Conservation (phyloP, 2,888 invertebrate genomes). For the Amorpha juglandis region DNA sequence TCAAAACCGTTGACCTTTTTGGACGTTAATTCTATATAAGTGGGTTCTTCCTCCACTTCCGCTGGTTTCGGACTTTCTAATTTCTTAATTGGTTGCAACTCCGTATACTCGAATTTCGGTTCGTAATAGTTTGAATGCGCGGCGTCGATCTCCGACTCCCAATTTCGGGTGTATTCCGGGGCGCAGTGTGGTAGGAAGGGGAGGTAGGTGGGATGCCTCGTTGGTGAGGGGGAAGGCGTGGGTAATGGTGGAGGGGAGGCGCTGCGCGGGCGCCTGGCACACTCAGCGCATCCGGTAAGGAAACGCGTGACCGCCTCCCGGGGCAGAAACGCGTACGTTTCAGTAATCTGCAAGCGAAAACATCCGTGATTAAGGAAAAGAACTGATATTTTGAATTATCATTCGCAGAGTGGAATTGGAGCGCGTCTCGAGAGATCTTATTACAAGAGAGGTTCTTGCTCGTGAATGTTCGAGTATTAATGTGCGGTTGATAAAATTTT, state of each 20-base stretch:
- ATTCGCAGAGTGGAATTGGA: constrained; percentile 36
- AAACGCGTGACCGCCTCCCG: constrained; percentile 98
- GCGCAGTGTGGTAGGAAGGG: constrained; percentile 75
- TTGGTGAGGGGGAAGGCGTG: constrained; percentile 78
- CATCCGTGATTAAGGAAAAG: constrained; percentile 50
- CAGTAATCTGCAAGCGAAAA: constrained; percentile 92
- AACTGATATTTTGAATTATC: constrained; percentile 36
- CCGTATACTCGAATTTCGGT: constrained; percentile 74
- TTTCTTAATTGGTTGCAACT: constrained; percentile 74
- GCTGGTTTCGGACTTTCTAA: constrained; percentile 70
- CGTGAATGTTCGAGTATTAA: constrained; percentile 1
- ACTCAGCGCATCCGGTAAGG: constrained; percentile 96
- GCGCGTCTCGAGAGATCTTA: constrained; percentile 21
- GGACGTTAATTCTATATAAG: constrained; percentile 76
- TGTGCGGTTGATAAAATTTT: not conserved
- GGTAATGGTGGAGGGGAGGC: constrained; percentile 84
- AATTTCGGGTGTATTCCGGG: constrained; percentile 78
- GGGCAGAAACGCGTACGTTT: constrained; percentile 97
- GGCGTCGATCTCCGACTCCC: constrained; percentile 83
- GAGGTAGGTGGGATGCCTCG: constrained; percentile 72
- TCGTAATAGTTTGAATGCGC: constrained; percentile 75
- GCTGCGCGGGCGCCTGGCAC: constrained; percentile 91
- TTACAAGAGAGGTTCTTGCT: constrained; percentile 8
- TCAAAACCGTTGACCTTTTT: constrained; percentile 69
- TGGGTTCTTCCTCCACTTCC: constrained; percentile 72